These are phyloP conservation scores for Lithophane leautieri DNA, from an alignment of 2,888 invertebrate genomes.

Conservation along the genomic window DNA sequence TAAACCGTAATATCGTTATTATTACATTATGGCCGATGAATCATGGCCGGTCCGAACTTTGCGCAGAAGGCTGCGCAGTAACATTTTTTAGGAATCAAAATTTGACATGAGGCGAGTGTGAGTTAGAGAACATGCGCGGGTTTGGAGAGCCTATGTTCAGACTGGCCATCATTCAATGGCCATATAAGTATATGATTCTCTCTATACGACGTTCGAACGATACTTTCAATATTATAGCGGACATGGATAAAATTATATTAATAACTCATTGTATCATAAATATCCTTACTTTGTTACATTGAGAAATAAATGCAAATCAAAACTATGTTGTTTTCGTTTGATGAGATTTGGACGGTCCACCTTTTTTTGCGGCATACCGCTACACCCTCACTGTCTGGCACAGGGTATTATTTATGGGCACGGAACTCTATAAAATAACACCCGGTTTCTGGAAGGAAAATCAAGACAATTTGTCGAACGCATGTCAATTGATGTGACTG, in stretches of 20 bases:
- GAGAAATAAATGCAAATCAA: constrained; percentile 75
- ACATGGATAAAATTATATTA: constrained; percentile 61
- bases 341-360: not conserved
- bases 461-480: not conserved
- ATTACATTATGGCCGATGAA: not conserved
- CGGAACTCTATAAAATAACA: not conserved
- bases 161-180: no score
- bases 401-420: not conserved
- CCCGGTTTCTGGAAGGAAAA: not conserved
- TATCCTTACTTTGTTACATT: constrained; percentile 67
- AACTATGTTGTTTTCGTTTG: constrained; percentile 40
- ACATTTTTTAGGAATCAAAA: not conserved
- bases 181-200: constrained; percentile 18
- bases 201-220: constrained; percentile 9
- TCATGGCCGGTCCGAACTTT: not conserved
- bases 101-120: no score
- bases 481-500: not conserved
- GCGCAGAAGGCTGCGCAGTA: not conserved
- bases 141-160: not conserved
- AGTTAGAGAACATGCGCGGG: not conserved
- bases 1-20: not conserved
- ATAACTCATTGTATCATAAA: constrained; percentile 72
- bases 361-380: not conserved
- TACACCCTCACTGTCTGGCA: not conserved
- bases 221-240: constrained; percentile 30